Base-by-base conservation (phyloP, 2,888 invertebrate genomes). In the Falcaria lacertinaria region DNA sequence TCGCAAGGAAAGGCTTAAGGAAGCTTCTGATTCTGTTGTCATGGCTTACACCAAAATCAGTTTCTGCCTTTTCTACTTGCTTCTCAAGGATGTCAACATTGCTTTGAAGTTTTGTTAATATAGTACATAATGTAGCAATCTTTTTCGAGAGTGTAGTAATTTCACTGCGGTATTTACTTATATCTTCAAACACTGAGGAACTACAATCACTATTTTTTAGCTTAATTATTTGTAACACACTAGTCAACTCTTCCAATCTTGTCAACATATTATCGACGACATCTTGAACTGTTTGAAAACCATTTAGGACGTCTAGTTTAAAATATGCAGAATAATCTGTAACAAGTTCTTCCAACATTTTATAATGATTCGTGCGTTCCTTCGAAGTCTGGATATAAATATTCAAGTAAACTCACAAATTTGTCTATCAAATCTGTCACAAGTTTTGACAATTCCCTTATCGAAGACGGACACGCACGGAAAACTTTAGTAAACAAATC, bases 261-360 rank as follows among this genome's bases (percentile, higher is more conserved):
- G 92, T 92, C 39, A 93, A 68, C 92, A 93, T 93, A 61, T 93
- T 92, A 54, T 93, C 93, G 34, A 93, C 90, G 44, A 90, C 91
- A 64, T 91, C 90, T 71, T 92, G 91, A 15, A 93, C 88, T 2
- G 90, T 91, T 70, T 89, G 86, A 57, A 91, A 90, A 62, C 90
- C 91, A 64, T 80, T 88, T 7, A 83, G 68, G 34, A 91, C 71
- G 68, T 91, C 90, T 36, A 90, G 68, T 57, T 91, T 91, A 44
- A 92, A 73, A 55, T 91, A 90, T 46, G 85, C 83, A 17, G 91
- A 76, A 68, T 92, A 92, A 60, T 91, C 91, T 42, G 80, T 76
- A 0, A 86, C 90, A 39, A 87, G 60, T 58, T 90, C 80, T 50
- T 91, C 87, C 46, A 91, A 78, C 91, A 91, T 90, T 51, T 66